phyloP scores from a whole-genome alignment of 2,888 invertebrate species.

The Drosophila quinaria region DNA sequence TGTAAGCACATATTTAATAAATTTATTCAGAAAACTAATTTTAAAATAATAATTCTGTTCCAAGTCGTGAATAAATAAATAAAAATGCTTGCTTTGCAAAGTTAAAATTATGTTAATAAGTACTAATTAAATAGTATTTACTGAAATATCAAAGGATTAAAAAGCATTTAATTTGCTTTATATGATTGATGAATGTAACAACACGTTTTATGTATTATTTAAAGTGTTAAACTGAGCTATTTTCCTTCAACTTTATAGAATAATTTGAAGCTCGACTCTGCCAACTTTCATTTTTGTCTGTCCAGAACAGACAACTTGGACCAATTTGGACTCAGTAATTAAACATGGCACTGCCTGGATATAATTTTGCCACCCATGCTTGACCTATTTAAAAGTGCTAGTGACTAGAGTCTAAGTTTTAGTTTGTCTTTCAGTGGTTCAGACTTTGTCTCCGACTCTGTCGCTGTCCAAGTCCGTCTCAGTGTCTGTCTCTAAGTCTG shows the following conservation, averaged over 20 bases:
- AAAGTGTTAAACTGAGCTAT: background rate
- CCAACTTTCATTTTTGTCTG: conserved; percentile 6
- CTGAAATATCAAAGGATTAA: background rate
- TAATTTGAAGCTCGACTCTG: background rate
- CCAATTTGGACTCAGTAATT: conserved; percentile 51
- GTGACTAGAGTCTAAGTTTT: conserved; percentile 27
- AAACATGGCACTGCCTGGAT: conserved; percentile 47
- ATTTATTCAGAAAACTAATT: too few species aligned
- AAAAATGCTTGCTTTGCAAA: too few species aligned
- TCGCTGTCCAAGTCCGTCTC: conserved; percentile 1
- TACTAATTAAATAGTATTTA: too few species aligned
- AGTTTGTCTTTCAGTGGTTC: conserved; percentile 21
- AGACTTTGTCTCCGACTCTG: background rate
- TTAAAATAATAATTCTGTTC: too few species aligned
- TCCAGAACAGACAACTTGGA: conserved; percentile 5
- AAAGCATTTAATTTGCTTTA: background rate
- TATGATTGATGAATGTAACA: too few species aligned
- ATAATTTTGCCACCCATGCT: conserved; percentile 58
- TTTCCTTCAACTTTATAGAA: background rate
- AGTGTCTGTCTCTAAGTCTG: background rate
- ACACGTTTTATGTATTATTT: background rate
- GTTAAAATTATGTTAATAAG: too few species aligned
- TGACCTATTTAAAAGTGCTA: conserved; percentile 47
- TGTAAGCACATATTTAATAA: too few species aligned
- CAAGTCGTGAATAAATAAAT: too few species aligned